Conservation (phyloP, 1,140 invertebrate genomes). For the Cepaea nemoralis region DNA sequence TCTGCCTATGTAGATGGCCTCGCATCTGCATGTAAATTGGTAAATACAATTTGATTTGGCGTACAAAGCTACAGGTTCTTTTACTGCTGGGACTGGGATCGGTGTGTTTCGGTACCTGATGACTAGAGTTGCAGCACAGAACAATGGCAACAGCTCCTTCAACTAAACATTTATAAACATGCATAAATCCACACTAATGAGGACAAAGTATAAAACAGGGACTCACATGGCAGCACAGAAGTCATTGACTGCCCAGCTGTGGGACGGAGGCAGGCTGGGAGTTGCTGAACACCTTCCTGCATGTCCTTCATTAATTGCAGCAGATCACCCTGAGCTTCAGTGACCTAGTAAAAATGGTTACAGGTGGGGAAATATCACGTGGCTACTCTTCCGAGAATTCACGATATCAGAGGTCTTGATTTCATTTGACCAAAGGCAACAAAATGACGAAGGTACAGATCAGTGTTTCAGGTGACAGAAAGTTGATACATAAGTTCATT, state of each 20-base stretch:
- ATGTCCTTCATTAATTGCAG: constrained; percentile 18
- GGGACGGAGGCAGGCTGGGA: not conserved
- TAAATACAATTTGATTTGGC: too few relatives aligned
- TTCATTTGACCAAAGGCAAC: not conserved
- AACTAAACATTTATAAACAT: too few relatives aligned
- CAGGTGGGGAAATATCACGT: not conserved
- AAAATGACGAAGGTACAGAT: too few relatives aligned
- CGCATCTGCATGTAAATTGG: too few relatives aligned
- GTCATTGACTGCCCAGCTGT: constrained; percentile 12
- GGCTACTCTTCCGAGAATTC: not conserved
- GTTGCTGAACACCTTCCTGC: not conserved
- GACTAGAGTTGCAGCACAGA: too few relatives aligned
- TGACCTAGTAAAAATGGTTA: not conserved
- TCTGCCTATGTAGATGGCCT: too few relatives aligned
- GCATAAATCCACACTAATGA: not conserved
- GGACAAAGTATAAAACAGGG: not conserved
- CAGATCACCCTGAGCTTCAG: constrained; percentile 7
- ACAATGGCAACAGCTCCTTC: too few relatives aligned
- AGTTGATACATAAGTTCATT: too few relatives aligned
- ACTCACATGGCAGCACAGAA: constrained; percentile 36
- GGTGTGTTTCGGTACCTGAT: too few relatives aligned
- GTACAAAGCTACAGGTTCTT: too few relatives aligned
- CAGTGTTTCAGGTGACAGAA: too few relatives aligned
- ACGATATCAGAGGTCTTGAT: not conserved
- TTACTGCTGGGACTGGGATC: too few relatives aligned